phyloP scores from a whole-genome alignment of 2,113 vertebrate species.

The Sitta europaea region DNA sequence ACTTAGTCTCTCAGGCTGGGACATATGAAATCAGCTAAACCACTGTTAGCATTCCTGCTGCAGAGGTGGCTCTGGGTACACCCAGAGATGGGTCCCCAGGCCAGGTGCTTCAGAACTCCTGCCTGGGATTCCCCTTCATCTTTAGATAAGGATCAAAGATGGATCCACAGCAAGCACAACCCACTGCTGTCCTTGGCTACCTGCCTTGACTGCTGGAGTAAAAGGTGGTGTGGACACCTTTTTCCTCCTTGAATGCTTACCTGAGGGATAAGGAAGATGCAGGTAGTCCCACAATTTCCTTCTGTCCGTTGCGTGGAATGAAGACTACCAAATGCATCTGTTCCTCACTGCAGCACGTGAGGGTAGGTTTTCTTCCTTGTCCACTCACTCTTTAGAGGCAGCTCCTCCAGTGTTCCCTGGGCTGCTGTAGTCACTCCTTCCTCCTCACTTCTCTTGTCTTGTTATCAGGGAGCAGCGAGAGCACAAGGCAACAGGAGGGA shows the following conservation, averaged over 20 bases:
- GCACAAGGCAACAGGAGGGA: background rate
- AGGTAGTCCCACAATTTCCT: background rate
- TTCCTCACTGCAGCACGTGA: background rate
- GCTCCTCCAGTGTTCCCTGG: background rate
- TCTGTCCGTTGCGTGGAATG: background rate
- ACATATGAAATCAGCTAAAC: background rate
- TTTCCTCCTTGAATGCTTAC: background rate
- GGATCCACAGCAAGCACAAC: background rate
- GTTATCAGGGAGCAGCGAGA: background rate
- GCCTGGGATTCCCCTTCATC: no score
- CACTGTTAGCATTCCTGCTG: background rate
- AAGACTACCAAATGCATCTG: background rate
- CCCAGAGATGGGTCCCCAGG: background rate
- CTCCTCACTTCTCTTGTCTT: background rate
- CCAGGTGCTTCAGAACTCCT: background rate
- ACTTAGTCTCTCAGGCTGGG: background rate
- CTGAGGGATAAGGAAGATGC: background rate
- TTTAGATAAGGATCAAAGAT: background rate
- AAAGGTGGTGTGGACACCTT: background rate
- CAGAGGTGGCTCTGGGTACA: background rate
- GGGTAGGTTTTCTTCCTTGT: background rate
- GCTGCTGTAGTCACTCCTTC: background rate
- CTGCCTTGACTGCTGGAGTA: background rate
- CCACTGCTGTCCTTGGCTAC: no score
- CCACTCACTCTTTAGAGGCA: background rate